Conservation (phyloP, 2,888 invertebrate species). For the Trichogramma evanescens region DNA sequence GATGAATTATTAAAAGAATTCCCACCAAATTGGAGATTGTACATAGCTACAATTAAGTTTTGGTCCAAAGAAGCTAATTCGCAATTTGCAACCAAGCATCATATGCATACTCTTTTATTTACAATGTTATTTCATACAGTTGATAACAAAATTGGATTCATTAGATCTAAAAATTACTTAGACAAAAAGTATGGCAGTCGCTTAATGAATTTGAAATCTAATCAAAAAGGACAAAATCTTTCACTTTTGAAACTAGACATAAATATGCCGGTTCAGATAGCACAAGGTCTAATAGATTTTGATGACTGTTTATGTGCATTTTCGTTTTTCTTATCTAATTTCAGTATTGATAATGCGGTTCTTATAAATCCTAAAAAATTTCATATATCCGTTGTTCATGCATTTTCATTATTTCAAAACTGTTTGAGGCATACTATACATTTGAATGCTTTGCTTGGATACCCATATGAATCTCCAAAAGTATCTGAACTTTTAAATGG, state of each 20-base stretch:
- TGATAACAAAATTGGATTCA: slow-evolving; percentile 54
- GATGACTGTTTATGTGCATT: slow-evolving; percentile 57
- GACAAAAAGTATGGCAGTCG: slow-evolving; percentile 48
- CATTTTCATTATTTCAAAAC: slow-evolving; percentile 62
- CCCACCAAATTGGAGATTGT: slow-evolving; percentile 56
- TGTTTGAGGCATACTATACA: slow-evolving; percentile 54
- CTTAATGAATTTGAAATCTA: slow-evolving; percentile 11
- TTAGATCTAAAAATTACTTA: slow-evolving; percentile 50
- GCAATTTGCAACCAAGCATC: slow-evolving; percentile 44
- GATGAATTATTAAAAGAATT: slow-evolving; percentile 45
- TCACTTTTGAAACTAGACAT: neutral
- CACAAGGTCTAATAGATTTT: slow-evolving; percentile 51
- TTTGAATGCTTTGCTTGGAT: slow-evolving; percentile 60
- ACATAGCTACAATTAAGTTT: slow-evolving; percentile 55
- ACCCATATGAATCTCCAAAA: slow-evolving; percentile 53
- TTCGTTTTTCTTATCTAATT: slow-evolving; percentile 55
- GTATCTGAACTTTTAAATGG: slow-evolving; percentile 66
- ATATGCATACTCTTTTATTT: slow-evolving; percentile 56
- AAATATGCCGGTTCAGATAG: slow-evolving; percentile 43
- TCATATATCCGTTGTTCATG: slow-evolving; percentile 54
- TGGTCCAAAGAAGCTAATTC: slow-evolving; percentile 50
- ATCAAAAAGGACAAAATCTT: neutral
- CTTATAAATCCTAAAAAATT: slow-evolving; percentile 52
- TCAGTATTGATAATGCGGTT: slow-evolving; percentile 54
- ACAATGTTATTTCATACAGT: slow-evolving; percentile 55